phyloP scores from a whole-genome alignment of 2,888 invertebrate genomes.

The Cosmorhoe ocellata region DNA sequence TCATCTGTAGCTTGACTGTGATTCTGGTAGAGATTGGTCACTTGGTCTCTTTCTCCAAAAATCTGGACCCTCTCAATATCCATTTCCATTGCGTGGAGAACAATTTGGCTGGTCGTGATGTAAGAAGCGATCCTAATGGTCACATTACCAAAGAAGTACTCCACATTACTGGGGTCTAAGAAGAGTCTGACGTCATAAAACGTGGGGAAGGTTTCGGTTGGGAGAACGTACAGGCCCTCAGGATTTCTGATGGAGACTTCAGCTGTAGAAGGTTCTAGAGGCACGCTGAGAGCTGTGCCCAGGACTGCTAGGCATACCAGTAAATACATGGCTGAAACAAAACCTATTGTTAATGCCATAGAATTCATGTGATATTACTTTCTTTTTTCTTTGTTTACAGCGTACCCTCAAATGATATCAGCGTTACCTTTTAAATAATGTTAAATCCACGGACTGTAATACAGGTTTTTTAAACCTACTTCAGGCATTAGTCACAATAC shows the following conservation, averaged over 20 bases:
- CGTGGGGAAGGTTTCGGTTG: conserved; percentile 74
- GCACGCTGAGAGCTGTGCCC: conserved; percentile 49
- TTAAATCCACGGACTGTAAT: too few relatives aligned
- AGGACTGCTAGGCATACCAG: conserved; percentile 54
- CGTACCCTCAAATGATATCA: too few relatives aligned
- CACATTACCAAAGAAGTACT: conserved; percentile 70
- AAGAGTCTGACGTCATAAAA: conserved; percentile 77
- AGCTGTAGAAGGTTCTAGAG: conserved; percentile 33
- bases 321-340: conserved; percentile 67
- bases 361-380: too few relatives aligned
- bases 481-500: too few relatives aligned
- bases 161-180: conserved; percentile 66
- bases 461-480: too few relatives aligned
- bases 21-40: conserved; percentile 39
- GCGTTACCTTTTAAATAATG: too few relatives aligned
- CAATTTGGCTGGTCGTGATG: conserved; percentile 51
- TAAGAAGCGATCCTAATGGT: conserved; percentile 61
- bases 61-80: conserved; percentile 49
- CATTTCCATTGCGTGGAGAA: conserved; percentile 76
- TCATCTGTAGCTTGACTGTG: conserved; percentile 49
- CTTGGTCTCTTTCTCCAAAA: conserved; percentile 32
- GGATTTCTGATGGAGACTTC: conserved; percentile 29
- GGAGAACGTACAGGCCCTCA: conserved; percentile 73
- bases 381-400: too few relatives aligned
- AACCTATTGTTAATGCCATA: too few relatives aligned